Conservation (phyloP, 1,140 invertebrate genomes). For the Papilio helenus region DNA sequence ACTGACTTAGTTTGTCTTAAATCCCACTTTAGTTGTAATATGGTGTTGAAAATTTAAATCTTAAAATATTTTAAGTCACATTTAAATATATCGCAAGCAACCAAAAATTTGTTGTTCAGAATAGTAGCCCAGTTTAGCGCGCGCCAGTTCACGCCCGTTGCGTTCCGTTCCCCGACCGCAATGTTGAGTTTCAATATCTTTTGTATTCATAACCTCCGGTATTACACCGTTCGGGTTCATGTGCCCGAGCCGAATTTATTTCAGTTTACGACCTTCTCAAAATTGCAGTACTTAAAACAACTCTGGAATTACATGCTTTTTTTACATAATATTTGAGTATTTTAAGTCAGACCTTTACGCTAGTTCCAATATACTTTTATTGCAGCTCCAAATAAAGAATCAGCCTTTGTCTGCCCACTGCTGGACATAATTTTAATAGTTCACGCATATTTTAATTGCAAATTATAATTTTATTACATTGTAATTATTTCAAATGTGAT, state of each 20-base stretch:
- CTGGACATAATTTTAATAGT: too few relatives aligned
- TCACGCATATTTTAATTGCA: too few relatives aligned
- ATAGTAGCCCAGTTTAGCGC: constrained; percentile 50
- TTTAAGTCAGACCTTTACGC: too few relatives aligned
- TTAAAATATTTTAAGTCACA: not conserved
- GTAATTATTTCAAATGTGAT: too few relatives aligned
- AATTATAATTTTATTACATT: too few relatives aligned
- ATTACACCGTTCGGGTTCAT: constrained; percentile 56
- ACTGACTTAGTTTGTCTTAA: not conserved
- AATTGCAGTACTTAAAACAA: constrained; percentile 5
- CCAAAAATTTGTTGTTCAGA: constrained; percentile 43
- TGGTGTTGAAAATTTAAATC: not conserved
- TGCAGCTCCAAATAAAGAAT: too few relatives aligned
- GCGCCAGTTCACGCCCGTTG: constrained; percentile 58
- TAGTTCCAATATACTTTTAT: too few relatives aligned
- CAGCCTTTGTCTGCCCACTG: too few relatives aligned
- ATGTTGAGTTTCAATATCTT: constrained; percentile 63
- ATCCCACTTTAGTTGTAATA: not conserved
- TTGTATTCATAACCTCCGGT: constrained; percentile 72
- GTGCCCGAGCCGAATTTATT: constrained; percentile 57
- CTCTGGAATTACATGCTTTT: not conserved
- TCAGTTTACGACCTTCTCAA: constrained; percentile 55
- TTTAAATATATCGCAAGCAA: not conserved
- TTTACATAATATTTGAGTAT: not conserved
- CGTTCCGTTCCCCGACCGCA: constrained; percentile 65